A percentile compares a stretch with the other conserved stretches of the same genome.
Conservation (phyloP, 2,888 invertebrate genomes). For the Drosophila anomalata region DNA sequence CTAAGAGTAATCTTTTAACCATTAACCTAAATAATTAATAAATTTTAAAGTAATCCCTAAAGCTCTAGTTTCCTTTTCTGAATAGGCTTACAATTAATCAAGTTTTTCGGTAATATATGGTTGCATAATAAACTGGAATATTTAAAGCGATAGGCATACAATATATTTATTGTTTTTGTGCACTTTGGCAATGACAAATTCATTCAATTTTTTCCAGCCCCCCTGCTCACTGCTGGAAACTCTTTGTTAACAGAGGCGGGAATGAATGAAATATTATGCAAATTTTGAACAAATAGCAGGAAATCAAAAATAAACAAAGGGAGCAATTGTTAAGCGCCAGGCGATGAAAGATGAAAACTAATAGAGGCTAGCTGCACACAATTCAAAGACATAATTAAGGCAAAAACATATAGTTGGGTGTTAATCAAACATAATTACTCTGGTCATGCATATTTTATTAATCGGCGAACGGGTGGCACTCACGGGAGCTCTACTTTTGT, state of each 20-base stretch:
- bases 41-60: not conserved
- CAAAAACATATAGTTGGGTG: conserved; percentile 53
- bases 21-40: too few species aligned
- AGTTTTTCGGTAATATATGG: not conserved
- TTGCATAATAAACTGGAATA: conserved; percentile 8
- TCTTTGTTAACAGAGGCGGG: conserved; percentile 8
- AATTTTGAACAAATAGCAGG: conserved; percentile 60
- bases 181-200: conserved; percentile 26
- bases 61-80: conserved; percentile 9
- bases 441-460: conserved; percentile 64
- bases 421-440: conserved; percentile 75
- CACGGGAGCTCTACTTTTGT: conserved; percentile 14
- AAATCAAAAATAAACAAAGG: conserved; percentile 37
- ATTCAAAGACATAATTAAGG: conserved; percentile 58
- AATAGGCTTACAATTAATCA: conserved; percentile 13
- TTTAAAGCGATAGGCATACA: conserved; percentile 8
- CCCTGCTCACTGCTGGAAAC: not conserved
- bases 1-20: too few species aligned
- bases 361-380: conserved; percentile 27
- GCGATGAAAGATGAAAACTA: conserved; percentile 18
- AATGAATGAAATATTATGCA: conserved; percentile 45
- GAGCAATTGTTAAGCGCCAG: conserved; percentile 52
- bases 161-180: conserved; percentile 17
- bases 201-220: conserved; percentile 23
- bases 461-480: conserved; percentile 36